These are phyloP conservation scores for Porites lobata DNA, from an alignment of 92 coral and sea anemone genomes.

Conservation along the genomic window DNA sequence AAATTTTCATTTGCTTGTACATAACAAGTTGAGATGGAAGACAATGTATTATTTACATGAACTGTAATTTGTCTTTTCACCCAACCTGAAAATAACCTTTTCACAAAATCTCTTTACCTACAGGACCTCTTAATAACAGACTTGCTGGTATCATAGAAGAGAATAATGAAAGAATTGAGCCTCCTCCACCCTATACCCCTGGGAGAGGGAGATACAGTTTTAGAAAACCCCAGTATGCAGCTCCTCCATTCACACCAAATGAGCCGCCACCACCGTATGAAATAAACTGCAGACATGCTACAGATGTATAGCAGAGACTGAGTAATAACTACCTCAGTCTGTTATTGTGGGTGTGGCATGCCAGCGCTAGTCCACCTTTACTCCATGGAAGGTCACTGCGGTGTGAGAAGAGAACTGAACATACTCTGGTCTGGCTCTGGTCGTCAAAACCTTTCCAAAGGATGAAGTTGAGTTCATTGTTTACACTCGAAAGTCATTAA, in stretches of 20 bases:
- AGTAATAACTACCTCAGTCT: background rate
- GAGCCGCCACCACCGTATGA: conserved; percentile 99
- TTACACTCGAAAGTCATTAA: background rate
- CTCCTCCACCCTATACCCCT: conserved; percentile 98
- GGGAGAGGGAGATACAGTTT: conserved; percentile 73
- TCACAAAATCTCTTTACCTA: background rate
- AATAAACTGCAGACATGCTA: conserved; percentile 79
- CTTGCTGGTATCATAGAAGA: conserved; percentile 79
- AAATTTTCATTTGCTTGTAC: too few species aligned
- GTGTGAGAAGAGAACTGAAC: too few species aligned
- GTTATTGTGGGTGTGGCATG: background rate
- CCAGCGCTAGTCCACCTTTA: background rate
- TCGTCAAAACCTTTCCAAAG: background rate
- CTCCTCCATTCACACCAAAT: conserved; percentile 78
- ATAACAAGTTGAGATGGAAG: background rate
- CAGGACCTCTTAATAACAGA: conserved; percentile 87
- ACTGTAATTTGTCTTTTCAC: background rate
- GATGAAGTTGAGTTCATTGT: conserved; percentile 17
- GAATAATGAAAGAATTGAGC: conserved; percentile 66
- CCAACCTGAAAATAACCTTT: background rate
- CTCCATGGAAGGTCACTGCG: background rate
- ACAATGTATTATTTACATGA: background rate
- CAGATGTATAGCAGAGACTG: conserved; percentile 75
- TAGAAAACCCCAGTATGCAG: conserved; percentile 58
- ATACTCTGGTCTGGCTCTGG: too few species aligned